Base-by-base conservation (phyloP, 2,113 vertebrate genomes). In the Neolamprologus ventralis region DNA sequence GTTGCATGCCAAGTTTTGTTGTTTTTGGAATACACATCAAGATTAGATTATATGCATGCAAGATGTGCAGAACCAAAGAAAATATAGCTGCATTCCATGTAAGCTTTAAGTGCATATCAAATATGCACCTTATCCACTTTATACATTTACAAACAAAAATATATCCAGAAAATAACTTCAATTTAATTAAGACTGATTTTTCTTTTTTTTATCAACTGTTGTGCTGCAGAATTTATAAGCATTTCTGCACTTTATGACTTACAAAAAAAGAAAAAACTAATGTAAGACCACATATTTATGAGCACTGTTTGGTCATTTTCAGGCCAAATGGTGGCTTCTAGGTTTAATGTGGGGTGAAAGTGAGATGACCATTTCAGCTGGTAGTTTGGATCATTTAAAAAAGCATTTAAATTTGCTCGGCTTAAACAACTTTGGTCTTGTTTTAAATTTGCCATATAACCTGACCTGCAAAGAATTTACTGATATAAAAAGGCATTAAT, bases 121-220 rank as follows among this genome's bases (percentile, higher is more conserved):
- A 63, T 63, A 12, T 63, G 17, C 58, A 63, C 17, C 58, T 63
- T 63, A 63, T 82, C 82, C 71, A 33, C 31, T 53, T 31, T 53
- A 42, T 31, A 51, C 53, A 26, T 82, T 86, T 86, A 89, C 81
- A 84, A 88, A 91, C 84, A 93, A 26, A 26, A 26, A 80, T 17
- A 75, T 54, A 65, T 83, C 88, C 85, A 65, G 17, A 53, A 63
- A 80, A 87, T 92, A 81, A 80, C 19, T 53, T 85, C 19, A 75
- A 83, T 89, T 88, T 88, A 35, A 86, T 68, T 33, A 78, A 78
- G 45, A 31, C 17, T 37, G 47, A 2, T 45, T 81, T 5, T 55
- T 87, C 73, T 84, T 85, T 80, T 80, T 31, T 57, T 51, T 49
- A 53, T 85, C 80, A 57, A 8, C 73, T 82, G 81, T 86, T 85